These are phyloP conservation scores for Apamea monoglypha DNA, from an alignment of 2,888 invertebrate genomes.

Conservation along the genomic window DNA sequence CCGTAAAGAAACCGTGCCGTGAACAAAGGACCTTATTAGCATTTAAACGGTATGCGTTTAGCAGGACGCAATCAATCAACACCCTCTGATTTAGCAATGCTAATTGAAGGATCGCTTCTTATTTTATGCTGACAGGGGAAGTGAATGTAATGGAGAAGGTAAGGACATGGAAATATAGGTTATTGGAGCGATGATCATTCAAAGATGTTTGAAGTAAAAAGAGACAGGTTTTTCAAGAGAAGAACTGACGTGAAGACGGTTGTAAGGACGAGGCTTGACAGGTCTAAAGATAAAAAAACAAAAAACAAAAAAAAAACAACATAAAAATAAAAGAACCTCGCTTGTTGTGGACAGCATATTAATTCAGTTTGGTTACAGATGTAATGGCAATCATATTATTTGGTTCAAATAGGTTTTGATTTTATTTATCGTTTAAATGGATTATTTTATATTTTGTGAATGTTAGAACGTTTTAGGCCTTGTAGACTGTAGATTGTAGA, in stretches of 20 bases:
- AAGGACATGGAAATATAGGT: conserved; percentile 17
- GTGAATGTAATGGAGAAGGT: conserved; percentile 2
- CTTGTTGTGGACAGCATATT: background rate
- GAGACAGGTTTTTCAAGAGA: background rate
- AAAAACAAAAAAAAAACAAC: too few species aligned
- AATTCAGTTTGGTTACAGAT: background rate
- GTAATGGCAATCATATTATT: background rate
- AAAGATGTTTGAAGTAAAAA: conserved; percentile 4
- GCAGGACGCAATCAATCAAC: conserved; percentile 80
- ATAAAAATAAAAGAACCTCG: background rate
- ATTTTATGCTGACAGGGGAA: conserved; percentile 32
- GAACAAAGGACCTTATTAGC: conserved; percentile 72
- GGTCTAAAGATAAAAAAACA: too few species aligned
- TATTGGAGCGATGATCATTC: background rate
- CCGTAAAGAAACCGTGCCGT: background rate
- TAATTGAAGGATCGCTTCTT: conserved; percentile 49
- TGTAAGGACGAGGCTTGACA: background rate
- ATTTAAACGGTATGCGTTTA: conserved; percentile 83
- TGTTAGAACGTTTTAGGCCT: too few species aligned
- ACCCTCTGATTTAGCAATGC: conserved; percentile 48
- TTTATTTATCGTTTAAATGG: background rate
- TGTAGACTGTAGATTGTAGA: background rate
- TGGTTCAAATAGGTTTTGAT: background rate
- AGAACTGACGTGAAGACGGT: background rate
- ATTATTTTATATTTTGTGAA: background rate